Conservation (phyloP, 2,888 invertebrate species). For the Lymantria dispar region DNA sequence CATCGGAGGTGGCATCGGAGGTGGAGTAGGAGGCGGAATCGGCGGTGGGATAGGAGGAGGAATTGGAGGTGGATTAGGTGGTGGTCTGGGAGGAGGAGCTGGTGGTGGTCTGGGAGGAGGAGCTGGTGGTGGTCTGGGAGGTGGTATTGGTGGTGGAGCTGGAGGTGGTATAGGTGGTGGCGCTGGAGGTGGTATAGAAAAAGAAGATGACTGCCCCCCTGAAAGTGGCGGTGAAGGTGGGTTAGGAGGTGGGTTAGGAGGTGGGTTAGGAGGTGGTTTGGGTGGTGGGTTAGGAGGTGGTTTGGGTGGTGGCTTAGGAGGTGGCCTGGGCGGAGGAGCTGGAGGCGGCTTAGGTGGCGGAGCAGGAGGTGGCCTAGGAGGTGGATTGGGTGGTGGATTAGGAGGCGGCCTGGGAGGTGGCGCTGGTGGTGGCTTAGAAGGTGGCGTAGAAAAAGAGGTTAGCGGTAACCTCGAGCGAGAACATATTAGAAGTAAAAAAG, state of each 20-base stretch:
- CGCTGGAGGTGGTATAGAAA: background rate
- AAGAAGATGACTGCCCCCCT: too few species aligned
- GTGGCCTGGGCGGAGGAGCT: conserved; percentile 17
- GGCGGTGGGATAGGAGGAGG: background rate
- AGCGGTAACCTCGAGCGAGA: background rate
- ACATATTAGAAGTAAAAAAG: background rate
- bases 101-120: conserved; percentile 3
- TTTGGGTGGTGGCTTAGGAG: conserved; percentile 1
- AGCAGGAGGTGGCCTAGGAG: background rate
- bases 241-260: background rate
- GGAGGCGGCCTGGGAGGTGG: conserved; percentile 5
- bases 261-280: conserved; percentile 4
- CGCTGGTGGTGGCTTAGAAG: conserved; percentile 2
- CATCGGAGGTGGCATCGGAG: background rate
- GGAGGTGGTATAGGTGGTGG: conserved; percentile 7
- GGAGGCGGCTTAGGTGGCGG: conserved; percentile 19
- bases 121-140: conserved; percentile 12
- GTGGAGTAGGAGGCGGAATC: conserved; percentile 1
- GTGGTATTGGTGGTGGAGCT: conserved; percentile 20
- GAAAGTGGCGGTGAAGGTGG: conserved; percentile 7
- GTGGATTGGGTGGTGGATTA: background rate
- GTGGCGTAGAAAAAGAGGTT: background rate
- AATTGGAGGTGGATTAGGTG: conserved; percentile 2
- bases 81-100: background rate
- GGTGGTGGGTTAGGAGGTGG: conserved; percentile 5